These are phyloP conservation scores for Sander lucioperca DNA, from an alignment of 2,113 vertebrate species.

Conservation along the genomic window DNA sequence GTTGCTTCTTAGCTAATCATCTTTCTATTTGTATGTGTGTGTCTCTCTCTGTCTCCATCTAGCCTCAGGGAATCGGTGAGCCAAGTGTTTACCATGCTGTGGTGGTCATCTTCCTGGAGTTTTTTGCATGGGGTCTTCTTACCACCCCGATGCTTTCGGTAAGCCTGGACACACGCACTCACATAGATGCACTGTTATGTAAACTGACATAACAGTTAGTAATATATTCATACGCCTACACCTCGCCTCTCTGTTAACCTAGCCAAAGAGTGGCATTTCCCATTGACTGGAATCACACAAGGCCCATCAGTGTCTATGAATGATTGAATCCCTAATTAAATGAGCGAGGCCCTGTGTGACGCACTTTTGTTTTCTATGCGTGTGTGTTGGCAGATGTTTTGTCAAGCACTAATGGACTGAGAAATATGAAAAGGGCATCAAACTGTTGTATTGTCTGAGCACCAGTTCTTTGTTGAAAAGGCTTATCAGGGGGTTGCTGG, in stretches of 20 bases:
- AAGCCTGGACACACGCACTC: constrained; percentile 52
- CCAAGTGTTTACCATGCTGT: constrained; percentile 94
- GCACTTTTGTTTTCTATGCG: constrained; percentile 27
- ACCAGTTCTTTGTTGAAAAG: constrained; percentile 62
- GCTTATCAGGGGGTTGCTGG: constrained; percentile 55
- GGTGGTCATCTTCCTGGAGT: constrained; percentile 95
- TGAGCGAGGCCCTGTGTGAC: constrained; percentile 31
- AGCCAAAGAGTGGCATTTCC: constrained; percentile 52
- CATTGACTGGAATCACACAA: constrained; percentile 52
- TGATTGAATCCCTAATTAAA: constrained; percentile 74
- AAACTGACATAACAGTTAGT: constrained; percentile 18
- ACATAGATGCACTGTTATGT: constrained; percentile 1
- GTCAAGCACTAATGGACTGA: constrained; percentile 52
- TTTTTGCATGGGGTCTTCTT: constrained; percentile 93
- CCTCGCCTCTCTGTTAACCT: constrained; percentile 22
- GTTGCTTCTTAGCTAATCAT: neutral
- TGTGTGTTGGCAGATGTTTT: constrained; percentile 48
- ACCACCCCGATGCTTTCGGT: constrained; percentile 92
- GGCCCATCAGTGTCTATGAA: constrained; percentile 56
- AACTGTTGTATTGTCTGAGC: constrained; percentile 61
- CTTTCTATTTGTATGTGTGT: constrained; percentile 14
- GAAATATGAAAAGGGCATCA: constrained; percentile 72
- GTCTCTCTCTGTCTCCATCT: constrained; percentile 24
- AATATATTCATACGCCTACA: constrained; percentile 28
- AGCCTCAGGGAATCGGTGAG: constrained; percentile 93